These are phyloP conservation scores for Peromyscus nudipes DNA, from an alignment of 2,797 vertebrate species.

Conservation along the genomic window DNA sequence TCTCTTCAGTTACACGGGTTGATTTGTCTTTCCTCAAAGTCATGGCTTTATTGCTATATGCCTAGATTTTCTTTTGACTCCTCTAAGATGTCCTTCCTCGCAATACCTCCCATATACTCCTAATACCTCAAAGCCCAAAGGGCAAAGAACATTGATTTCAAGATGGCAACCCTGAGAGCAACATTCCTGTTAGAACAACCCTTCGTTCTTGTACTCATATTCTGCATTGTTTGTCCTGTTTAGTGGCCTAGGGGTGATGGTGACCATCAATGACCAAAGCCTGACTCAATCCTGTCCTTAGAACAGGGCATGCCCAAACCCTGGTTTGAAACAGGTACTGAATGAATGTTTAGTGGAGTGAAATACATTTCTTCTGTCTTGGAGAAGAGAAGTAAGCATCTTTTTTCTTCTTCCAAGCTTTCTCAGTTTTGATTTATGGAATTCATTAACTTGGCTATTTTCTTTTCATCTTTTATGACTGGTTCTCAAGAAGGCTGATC, in stretches of 20 bases:
- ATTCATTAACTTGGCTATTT: constrained; percentile 73
- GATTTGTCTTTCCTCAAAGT: background rate
- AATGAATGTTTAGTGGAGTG: background rate
- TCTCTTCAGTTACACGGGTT: background rate
- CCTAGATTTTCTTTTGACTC: background rate
- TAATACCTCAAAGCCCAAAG: constrained; percentile 6
- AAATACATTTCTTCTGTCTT: constrained; percentile 8
- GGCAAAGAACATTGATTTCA: background rate
- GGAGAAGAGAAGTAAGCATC: constrained; percentile 2
- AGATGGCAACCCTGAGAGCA: background rate
- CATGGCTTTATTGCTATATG: background rate
- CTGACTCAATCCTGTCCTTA: background rate
- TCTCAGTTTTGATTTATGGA: constrained; percentile 79
- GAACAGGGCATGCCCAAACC: background rate
- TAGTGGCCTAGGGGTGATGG: background rate
- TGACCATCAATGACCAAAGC: background rate
- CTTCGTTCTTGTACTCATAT: background rate
- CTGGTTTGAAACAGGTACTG: background rate
- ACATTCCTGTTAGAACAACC: background rate
- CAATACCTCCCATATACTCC: background rate
- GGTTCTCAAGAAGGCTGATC: constrained; percentile 61
- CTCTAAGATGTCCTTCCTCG: background rate
- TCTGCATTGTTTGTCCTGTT: background rate
- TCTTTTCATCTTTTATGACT: constrained; percentile 51
- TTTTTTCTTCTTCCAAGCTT: constrained; percentile 50